Conservation (phyloP, 2,113 vertebrate genomes). For the Amblyopsis rosae region DNA sequence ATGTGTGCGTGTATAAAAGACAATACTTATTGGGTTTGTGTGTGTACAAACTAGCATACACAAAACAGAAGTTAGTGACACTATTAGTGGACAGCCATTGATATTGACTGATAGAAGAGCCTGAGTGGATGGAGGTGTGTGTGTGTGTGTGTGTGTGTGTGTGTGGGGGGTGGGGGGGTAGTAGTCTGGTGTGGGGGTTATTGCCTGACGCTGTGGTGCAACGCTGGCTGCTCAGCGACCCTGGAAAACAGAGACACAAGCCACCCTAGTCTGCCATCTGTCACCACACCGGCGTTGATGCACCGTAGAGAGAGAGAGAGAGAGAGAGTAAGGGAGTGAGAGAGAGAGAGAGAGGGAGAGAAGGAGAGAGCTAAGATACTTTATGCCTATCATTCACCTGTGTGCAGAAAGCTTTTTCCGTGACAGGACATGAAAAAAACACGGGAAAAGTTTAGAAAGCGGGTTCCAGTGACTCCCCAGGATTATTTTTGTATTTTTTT, state of each 20-base stretch:
- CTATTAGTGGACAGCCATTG: conserved; percentile 65
- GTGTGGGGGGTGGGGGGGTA: conserved; percentile 1
- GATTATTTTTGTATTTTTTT: not conserved
- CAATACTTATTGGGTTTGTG: conserved; percentile 69
- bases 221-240: conserved; percentile 77
- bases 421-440: conserved; percentile 1
- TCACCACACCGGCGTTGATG: conserved; percentile 79
- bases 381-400: not conserved
- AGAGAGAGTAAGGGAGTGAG: not conserved
- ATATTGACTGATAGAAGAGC: conserved; percentile 75
- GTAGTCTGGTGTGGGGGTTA: conserved; percentile 73
- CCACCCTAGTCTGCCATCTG: conserved; percentile 89
- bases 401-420: conserved; percentile 29
- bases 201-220: conserved; percentile 79
- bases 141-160: conserved; percentile 23
- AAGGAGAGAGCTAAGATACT: not conserved
- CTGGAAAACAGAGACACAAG: conserved; percentile 84
- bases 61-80: conserved; percentile 66
- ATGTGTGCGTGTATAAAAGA: conserved; percentile 22
- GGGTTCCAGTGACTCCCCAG: conserved; percentile 43
- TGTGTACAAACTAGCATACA: conserved; percentile 32
- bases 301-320: not conserved
- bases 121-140: conserved; percentile 11
- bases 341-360: not conserved
- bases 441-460: conserved; percentile 49